Percentiles rank a stretch among this genome's conserved stretches.
Conservation (phyloP, 1,140 invertebrate species). For the Achatina immaculata region DNA sequence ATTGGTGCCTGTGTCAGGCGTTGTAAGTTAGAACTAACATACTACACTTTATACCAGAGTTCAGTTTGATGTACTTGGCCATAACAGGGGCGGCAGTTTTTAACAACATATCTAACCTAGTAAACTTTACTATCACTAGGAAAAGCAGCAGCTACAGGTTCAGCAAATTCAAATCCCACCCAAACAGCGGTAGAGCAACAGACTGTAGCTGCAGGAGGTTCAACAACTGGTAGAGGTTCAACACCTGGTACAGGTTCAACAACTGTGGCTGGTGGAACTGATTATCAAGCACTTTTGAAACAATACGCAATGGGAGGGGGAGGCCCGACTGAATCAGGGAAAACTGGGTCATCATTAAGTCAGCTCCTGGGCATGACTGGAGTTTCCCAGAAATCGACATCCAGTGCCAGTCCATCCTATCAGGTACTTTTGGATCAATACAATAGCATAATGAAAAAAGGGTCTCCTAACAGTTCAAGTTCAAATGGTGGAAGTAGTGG, state of each 20-base stretch:
- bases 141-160: not conserved
- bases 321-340: not conserved
- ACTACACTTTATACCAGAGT: too few species aligned
- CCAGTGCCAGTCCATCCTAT: slow-evolving; percentile 6
- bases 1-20: too few species aligned
- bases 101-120: too few species aligned
- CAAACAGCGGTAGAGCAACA: not conserved
- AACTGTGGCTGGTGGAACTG: too few species aligned
- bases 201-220: not conserved
- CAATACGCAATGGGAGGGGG: not conserved
- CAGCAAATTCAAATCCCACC: not conserved
- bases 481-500: not conserved
- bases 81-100: too few species aligned
- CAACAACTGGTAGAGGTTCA: too few species aligned
- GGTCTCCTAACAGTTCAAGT: not conserved
- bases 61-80: too few species aligned
- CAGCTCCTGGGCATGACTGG: too few species aligned
- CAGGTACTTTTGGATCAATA: slow-evolving; percentile 4
- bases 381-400: not conserved
- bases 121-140: too few species aligned
- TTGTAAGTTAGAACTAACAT: too few species aligned
- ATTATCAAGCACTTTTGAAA: slow-evolving; percentile 5
- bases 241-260: too few species aligned
- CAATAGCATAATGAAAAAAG: not conserved
- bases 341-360: not conserved